Conservation (phyloP, 2,113 vertebrate species). For the Nettapus auritus region DNA sequence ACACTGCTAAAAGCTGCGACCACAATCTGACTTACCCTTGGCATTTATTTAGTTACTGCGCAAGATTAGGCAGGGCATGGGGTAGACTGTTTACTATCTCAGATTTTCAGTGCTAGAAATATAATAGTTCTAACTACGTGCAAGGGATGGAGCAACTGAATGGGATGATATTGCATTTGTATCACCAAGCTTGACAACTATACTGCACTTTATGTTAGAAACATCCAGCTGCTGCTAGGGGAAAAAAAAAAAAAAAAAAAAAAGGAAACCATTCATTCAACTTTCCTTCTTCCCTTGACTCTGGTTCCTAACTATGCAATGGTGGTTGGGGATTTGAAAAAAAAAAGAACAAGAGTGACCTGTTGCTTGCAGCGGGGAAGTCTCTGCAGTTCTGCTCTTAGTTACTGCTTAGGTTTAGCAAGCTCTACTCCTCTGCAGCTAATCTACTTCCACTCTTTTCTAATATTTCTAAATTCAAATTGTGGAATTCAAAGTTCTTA, state of each 20-base stretch:
- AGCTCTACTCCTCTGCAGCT: neutral
- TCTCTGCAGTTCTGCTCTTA: neutral
- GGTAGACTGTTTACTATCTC: neutral
- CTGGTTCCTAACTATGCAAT: neutral
- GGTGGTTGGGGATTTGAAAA: neutral
- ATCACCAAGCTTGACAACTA: neutral
- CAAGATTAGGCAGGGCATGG: rapidly evolving
- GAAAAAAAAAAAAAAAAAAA: neutral
- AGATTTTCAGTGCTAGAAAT: neutral
- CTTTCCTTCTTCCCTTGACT: neutral
- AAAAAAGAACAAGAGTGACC: neutral
- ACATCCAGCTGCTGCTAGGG: neutral
- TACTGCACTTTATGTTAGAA: neutral
- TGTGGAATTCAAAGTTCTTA: neutral
- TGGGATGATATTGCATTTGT: neutral
- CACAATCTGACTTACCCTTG: neutral
- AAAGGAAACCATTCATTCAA: neutral
- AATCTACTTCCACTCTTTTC: neutral
- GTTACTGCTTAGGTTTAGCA: neutral
- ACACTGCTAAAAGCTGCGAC: rapidly evolving
- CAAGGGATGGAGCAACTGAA: neutral
- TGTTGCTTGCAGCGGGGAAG: neutral
- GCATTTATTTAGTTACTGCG: neutral
- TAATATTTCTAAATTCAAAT: neutral
- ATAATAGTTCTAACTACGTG: neutral